A percentile compares a stretch with the other conserved stretches of the same genome.
These are phyloP conservation scores for Misgurnus anguillicaudatus DNA, from an alignment of 2,113 vertebrate species.

Conservation along the genomic window DNA sequence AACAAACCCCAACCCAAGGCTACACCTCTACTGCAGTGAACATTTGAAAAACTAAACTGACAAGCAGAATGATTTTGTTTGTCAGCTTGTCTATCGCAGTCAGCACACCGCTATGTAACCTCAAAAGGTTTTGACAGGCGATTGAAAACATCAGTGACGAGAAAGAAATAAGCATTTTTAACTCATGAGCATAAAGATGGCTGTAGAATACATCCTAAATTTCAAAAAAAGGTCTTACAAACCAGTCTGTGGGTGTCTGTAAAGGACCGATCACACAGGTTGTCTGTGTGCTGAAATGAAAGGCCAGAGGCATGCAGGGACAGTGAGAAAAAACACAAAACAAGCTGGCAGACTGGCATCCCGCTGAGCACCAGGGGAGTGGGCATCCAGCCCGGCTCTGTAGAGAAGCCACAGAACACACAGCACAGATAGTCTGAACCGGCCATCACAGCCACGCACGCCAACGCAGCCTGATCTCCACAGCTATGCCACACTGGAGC, in stretches of 20 bases:
- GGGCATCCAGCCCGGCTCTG: slow-evolving; percentile 42
- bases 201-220: not conserved
- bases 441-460: slow-evolving; percentile 44
- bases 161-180: slow-evolving; percentile 5
- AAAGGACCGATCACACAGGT: slow-evolving; percentile 48
- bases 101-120: slow-evolving; percentile 39
- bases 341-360: slow-evolving; percentile 55
- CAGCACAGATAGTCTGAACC: slow-evolving; percentile 46
- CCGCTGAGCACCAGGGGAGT: slow-evolving; percentile 51
- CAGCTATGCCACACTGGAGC: slow-evolving; percentile 42
- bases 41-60: not conserved
- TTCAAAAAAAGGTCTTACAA: not conserved
- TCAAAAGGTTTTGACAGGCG: slow-evolving; percentile 50
- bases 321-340: slow-evolving; percentile 43
- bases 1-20: not conserved
- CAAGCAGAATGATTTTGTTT: slow-evolving; percentile 43
- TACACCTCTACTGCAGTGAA: not conserved
- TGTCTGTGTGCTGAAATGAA: slow-evolving; percentile 55
- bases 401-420: slow-evolving; percentile 46
- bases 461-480: slow-evolving; percentile 40
- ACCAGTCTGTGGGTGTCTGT: slow-evolving; percentile 37
- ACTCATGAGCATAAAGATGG: not conserved
- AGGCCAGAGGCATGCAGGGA: slow-evolving; percentile 49
- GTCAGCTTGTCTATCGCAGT: slow-evolving; percentile 42
- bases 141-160: slow-evolving; percentile 24